These are phyloP conservation scores for Vidua chalybeata DNA, from an alignment of 2,113 vertebrate genomes.

Conservation along the genomic window DNA sequence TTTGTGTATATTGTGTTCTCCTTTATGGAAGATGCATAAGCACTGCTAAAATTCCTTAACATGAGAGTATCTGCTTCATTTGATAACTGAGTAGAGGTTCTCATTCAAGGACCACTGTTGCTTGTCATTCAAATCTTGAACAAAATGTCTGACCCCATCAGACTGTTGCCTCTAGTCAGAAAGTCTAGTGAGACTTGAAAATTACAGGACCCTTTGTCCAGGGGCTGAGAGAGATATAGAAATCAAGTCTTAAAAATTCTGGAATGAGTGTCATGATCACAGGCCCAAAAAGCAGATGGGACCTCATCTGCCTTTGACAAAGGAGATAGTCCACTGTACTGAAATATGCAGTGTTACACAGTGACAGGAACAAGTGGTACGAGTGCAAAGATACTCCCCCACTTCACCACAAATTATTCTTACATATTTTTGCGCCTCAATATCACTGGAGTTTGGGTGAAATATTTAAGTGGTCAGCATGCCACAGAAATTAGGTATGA, in stretches of 20 bases:
- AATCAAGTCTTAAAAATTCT: neutral
- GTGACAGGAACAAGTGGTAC: neutral
- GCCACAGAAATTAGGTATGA: neutral
- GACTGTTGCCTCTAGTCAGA: neutral
- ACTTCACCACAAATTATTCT: neutral
- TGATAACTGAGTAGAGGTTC: neutral
- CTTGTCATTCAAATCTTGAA: neutral
- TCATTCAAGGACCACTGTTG: neutral
- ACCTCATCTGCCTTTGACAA: neutral
- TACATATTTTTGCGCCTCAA: neutral
- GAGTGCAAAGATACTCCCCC: neutral
- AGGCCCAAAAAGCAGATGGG: neutral
- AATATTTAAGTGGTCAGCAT: neutral
- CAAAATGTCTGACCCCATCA: neutral
- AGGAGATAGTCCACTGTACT: neutral
- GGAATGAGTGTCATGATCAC: no score
- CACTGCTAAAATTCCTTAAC: neutral
- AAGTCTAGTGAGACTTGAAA: neutral
- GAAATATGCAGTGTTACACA: neutral
- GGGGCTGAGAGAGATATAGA: neutral
- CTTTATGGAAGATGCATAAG: neutral
- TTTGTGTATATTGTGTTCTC: neutral
- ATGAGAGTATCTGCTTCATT: neutral
- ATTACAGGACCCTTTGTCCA: neutral
- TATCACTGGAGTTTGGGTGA: neutral